A percentile compares a stretch with the other conserved stretches of the same genome.
These are phyloP conservation scores for Gandaritis pyraliata DNA, from an alignment of 2,888 invertebrate species.

Conservation along the genomic window DNA sequence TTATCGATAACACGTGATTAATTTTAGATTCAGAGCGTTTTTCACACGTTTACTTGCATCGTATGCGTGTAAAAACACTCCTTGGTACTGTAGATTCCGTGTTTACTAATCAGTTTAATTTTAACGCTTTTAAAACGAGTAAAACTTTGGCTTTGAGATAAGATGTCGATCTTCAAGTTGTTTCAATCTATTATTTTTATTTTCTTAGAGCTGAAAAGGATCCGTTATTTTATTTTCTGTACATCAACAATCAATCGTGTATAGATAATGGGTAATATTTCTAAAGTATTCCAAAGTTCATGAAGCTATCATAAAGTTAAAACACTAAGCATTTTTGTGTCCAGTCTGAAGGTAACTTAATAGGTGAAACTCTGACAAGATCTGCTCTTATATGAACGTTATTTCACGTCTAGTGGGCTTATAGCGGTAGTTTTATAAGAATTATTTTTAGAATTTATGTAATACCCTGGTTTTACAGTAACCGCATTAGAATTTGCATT, in stretches of 20 bases:
- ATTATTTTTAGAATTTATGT: background rate
- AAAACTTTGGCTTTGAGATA: background rate
- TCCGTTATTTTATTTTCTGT: background rate
- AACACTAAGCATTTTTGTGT: no score
- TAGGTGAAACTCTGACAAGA: no score
- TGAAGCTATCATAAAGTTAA: no score
- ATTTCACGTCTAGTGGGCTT: no score
- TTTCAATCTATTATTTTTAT: background rate
- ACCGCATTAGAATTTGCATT: slow-evolving; percentile 36
- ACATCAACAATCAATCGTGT: background rate
- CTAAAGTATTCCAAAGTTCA: no score
- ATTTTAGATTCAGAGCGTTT: no score
- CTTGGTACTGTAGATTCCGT: background rate
- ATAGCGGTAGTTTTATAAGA: no score
- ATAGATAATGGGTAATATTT: no score
- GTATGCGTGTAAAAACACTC: background rate
- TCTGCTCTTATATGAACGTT: no score
- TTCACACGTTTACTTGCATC: background rate
- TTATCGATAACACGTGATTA: no score
- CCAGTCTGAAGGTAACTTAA: no score
- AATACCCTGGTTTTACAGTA: slow-evolving; percentile 1
- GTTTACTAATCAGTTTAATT: background rate
- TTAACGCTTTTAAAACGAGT: background rate
- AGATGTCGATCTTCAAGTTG: background rate
- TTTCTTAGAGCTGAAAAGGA: background rate